Evolutionary conservation across 2,113 vertebrate species (phyloP), one percentile per base, ranked within the genome.

Genomic region (Orcinus orca): DNA sequence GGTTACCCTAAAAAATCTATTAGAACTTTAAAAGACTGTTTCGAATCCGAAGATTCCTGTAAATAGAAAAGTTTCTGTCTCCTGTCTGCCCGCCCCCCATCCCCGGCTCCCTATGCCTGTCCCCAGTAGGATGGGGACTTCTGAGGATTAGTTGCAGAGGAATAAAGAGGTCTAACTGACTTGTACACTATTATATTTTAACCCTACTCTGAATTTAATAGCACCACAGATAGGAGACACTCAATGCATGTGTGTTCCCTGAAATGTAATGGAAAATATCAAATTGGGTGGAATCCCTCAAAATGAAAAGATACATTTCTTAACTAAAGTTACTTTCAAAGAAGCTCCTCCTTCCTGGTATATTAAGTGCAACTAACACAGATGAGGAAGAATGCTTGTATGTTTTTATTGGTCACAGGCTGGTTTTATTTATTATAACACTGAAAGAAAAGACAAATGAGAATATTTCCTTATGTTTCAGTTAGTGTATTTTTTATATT

Each of bases 381-480:
- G 62, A 68, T 86, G 25, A 74, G 38, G 41, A 90, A 77, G 63
- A 73, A 84, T 87, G 15, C 0, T 26, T 68, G 4, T 65, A 55
- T 10, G 31, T 84, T 70, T 65, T 82, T 73, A 44, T 79, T 81
- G 58, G 31, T 55, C 50, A 71, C 18, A 17, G 11, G 41, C 10
- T 74, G 70, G 65, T 90, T 80, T 94, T 76, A 76, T 85, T 74
- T 83, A n/a, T 47, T 67, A 36, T 53, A 84, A 47, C n/a, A 36
- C 36, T 74, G 88, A 90, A 93, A 76, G 70, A 58, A 95, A 92
- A 82, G 67, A 92, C 90, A 96, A 82, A 36, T 50, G 29, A 12
- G 80, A 88, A 91, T 85, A 85, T 20, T 60, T 87, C 11, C 33
- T 83, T 33, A n/a, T 38, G 6, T 71, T 82, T 92, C 13, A 29